These are phyloP conservation scores for Drosophila sulfurigaster DNA, from an alignment of 1,140 invertebrate genomes.

Conservation along the genomic window DNA sequence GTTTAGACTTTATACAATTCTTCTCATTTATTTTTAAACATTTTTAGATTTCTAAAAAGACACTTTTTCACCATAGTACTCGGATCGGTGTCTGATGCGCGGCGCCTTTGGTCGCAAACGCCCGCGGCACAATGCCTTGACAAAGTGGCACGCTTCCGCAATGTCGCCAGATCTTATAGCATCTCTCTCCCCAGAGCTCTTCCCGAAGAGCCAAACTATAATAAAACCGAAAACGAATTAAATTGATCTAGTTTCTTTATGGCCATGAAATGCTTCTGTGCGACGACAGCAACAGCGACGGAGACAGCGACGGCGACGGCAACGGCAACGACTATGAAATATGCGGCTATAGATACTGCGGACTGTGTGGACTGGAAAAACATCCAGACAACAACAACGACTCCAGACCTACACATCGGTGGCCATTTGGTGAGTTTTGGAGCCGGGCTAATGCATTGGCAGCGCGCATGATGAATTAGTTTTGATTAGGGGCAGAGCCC, in stretches of 20 bases:
- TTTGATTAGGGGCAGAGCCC: slow-evolving; percentile 72
- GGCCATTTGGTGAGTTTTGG: slow-evolving; percentile 18
- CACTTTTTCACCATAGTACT: background rate
- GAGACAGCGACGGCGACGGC: slow-evolving; percentile 35
- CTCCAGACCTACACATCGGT: slow-evolving; percentile 5
- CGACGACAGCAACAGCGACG: slow-evolving; percentile 47
- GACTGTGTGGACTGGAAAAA: slow-evolving; percentile 38
- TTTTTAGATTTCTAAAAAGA: background rate
- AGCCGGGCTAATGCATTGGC: slow-evolving; percentile 75
- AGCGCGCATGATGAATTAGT: slow-evolving; percentile 80
- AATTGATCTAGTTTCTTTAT: slow-evolving; percentile 83
- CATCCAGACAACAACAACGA: slow-evolving; percentile 24
- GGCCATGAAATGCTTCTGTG: slow-evolving; percentile 79
- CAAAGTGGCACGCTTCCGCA: slow-evolving; percentile 82
- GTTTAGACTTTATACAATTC: too few species aligned
- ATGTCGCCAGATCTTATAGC: slow-evolving; percentile 67
- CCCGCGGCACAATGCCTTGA: slow-evolving; percentile 79
- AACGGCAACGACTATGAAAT: slow-evolving; percentile 73
- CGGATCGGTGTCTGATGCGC: slow-evolving; percentile 32
- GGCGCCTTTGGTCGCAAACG: slow-evolving; percentile 73
- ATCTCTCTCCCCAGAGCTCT: slow-evolving; percentile 4
- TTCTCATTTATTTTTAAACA: too few species aligned
- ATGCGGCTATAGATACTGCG: slow-evolving; percentile 71
- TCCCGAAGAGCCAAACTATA: slow-evolving; percentile 18
- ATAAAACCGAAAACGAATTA: slow-evolving; percentile 74